Evolutionary conservation across 2,797 vertebrate genomes (phyloP).

Genomic region (Channallabes apus): DNA sequence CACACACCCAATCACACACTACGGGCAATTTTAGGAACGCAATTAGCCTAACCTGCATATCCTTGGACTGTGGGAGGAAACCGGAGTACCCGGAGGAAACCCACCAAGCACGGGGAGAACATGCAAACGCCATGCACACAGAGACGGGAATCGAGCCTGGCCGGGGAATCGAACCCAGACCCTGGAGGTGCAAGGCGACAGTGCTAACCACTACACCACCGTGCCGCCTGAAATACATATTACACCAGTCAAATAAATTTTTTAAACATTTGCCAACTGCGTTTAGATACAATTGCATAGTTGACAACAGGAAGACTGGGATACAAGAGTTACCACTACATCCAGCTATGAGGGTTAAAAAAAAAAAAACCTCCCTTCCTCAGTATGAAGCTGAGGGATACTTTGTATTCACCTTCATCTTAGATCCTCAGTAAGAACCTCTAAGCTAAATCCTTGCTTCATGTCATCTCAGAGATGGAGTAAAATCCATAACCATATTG

Average conservation of each 20-base stretch:
- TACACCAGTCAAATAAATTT: constrained; percentile 28
- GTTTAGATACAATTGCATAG: constrained; percentile 75
- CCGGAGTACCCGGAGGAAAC: too few species aligned
- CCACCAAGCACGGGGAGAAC: too few species aligned
- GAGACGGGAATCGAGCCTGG: too few species aligned
- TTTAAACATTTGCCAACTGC: constrained; percentile 68
- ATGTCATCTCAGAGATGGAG: constrained; percentile 66
- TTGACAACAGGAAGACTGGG: constrained; percentile 77
- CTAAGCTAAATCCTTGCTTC: constrained; percentile 74
- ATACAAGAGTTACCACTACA: constrained; percentile 78
- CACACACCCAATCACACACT: too few species aligned
- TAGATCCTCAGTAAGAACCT: constrained; percentile 67
- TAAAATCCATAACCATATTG: constrained; percentile 72
- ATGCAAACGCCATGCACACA: too few species aligned
- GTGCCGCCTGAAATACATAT: too few species aligned
- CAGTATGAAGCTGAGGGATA: constrained; percentile 61
- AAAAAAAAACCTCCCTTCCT: constrained; percentile 65
- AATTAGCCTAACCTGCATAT: too few species aligned
- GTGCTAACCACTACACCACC: too few species aligned
- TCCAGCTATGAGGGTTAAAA: constrained; percentile 70
- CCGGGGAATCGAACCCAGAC: too few species aligned
- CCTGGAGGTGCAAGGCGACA: too few species aligned
- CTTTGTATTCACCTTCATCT: constrained; percentile 63
- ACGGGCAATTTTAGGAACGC: too few species aligned
- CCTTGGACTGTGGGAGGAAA: too few species aligned